Conservation (phyloP, 92 coral and sea anemone species). For the Desmophyllum pertusum region DNA sequence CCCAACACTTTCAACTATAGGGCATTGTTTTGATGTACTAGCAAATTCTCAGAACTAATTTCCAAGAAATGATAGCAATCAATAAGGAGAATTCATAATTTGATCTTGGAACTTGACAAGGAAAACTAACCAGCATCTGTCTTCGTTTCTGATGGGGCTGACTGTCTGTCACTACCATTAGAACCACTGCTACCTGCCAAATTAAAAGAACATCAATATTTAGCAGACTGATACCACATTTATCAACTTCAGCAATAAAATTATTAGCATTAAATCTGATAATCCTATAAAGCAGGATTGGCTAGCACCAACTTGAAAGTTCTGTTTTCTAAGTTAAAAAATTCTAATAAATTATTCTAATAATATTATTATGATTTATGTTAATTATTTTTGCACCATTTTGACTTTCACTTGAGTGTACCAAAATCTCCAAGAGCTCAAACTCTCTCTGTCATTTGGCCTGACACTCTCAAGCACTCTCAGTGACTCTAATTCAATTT, state of each 20-base stretch:
- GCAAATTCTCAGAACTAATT: no score
- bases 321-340: not conserved
- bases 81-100: not conserved
- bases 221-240: not conserved
- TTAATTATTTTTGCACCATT: no score
- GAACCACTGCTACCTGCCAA: slow-evolving; percentile 11
- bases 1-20: no score
- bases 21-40: no score
- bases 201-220: not conserved
- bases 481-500: no score
- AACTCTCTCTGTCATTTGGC: no score
- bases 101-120: not conserved
- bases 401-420: no score
- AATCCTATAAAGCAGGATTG: no score
- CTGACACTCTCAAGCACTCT: no score
- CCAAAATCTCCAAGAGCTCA: no score
- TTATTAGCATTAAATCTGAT: not conserved
- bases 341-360: not conserved
- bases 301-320: no score
- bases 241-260: not conserved
- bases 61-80: not conserved
- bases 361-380: not conserved
- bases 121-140: slow-evolving; percentile 22
- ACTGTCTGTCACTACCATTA: slow-evolving; percentile 36
- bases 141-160: slow-evolving; percentile 37